Evolutionary conservation across 2,888 invertebrate species (phyloP).

Genomic region (Teleiodes luculella): DNA sequence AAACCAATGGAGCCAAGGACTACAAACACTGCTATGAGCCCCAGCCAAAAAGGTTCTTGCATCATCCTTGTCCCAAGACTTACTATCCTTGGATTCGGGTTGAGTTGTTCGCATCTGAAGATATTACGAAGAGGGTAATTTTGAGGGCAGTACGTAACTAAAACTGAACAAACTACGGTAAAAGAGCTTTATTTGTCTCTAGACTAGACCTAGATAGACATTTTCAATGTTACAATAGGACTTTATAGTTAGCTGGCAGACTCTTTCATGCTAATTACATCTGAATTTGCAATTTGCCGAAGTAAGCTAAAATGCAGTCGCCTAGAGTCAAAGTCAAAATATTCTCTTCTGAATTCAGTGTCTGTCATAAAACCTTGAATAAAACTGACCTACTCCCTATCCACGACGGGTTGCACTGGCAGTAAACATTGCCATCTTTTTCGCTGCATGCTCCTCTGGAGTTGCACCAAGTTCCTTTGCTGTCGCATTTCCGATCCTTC

Average conservation of each 20-base stretch:
- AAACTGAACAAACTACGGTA: too few relatives aligned
- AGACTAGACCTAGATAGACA: too few relatives aligned
- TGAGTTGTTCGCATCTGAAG: conserved; percentile 83
- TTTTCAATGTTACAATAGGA: too few relatives aligned
- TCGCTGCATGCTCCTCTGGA: conserved; percentile 86
- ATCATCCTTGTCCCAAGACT: conserved; percentile 87
- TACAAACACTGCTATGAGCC: conserved; percentile 89
- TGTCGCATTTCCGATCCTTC: conserved; percentile 83
- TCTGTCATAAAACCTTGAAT: too few relatives aligned
- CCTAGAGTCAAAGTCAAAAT: too few relatives aligned
- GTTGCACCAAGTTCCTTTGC: conserved; percentile 86
- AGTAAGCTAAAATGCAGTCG: too few relatives aligned
- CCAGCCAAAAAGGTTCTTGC: conserved; percentile 93
- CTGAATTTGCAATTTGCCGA: too few relatives aligned
- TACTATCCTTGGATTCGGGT: conserved; percentile 69
- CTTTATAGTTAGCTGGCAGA: too few relatives aligned
- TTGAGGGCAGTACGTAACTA: too few relatives aligned
- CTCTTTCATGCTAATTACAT: too few relatives aligned
- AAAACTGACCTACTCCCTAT: conserved; percentile 74
- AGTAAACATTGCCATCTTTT: conserved; percentile 81
- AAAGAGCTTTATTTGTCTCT: too few relatives aligned
- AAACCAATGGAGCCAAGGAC: conserved; percentile 88
- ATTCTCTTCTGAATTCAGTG: too few relatives aligned
- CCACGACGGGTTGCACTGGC: conserved; percentile 87
- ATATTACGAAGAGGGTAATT: neutral